phyloP scores from a whole-genome alignment of 2,113 vertebrate species.

The Melanostigma gelatinosum region DNA sequence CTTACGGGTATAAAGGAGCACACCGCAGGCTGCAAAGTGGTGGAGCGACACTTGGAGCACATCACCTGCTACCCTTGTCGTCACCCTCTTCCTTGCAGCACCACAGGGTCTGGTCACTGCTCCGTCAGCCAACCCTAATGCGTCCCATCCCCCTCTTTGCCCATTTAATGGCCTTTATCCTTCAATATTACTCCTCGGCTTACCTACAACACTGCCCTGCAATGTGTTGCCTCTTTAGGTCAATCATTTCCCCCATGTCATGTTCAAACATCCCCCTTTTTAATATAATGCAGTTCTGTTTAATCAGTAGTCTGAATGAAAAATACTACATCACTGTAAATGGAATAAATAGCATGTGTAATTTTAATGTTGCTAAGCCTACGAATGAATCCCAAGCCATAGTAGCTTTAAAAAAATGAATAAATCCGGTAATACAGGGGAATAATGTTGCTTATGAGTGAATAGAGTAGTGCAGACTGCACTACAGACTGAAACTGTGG shows the following conservation, averaged over 20 bases:
- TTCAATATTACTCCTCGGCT: conserved; percentile 48
- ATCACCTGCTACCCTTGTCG: conserved; percentile 80
- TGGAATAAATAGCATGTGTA: neutral
- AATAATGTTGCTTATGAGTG: conserved; percentile 20
- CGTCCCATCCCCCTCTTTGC: conserved; percentile 59
- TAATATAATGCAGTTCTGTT: neutral
- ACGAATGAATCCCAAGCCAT: neutral
- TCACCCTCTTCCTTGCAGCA: conserved; percentile 67
- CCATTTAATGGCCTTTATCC: conserved; percentile 63
- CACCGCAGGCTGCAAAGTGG: conserved; percentile 62
- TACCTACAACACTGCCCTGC: conserved; percentile 40
- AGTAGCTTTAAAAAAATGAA: neutral
- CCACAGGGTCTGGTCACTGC: conserved; percentile 53
- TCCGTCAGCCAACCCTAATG: conserved; percentile 51
- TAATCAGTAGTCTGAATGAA: neutral
- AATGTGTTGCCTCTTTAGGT: conserved; percentile 24
- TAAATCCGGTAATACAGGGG: neutral
- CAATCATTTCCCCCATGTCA: neutral
- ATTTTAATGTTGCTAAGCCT: neutral
- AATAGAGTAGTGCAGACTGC: conserved; percentile 21
- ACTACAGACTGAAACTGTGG: conserved; percentile 61
- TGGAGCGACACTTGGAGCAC: conserved; percentile 76
- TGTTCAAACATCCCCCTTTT: neutral
- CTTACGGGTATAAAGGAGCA: conserved; percentile 61
- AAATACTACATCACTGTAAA: neutral